Percentiles rank a stretch among this genome's conserved stretches.
phyloP scores from a whole-genome alignment of 2,888 invertebrate genomes.

The Steinernema carpocapsae region DNA sequence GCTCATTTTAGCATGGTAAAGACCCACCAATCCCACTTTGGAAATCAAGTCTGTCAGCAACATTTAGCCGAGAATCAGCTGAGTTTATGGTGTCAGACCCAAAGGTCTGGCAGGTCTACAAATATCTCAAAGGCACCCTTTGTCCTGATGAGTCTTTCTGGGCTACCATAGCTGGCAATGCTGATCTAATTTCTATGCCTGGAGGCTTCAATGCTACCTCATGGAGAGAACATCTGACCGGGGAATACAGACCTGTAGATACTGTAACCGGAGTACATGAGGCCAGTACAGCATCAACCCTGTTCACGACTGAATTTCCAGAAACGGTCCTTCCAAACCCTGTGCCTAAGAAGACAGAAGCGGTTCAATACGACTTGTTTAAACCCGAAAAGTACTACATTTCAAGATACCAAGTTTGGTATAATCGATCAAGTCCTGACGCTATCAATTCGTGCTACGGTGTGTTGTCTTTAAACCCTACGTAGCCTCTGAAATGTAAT shows the following conservation, averaged over 20 bases:
- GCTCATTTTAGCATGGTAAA: background rate
- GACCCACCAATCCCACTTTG: constrained; percentile 33
- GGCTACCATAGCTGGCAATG: constrained; percentile 31
- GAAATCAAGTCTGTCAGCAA: constrained; percentile 43
- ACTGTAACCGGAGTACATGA: no score
- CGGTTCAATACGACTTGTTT: background rate
- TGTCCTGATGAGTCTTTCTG: constrained; percentile 36
- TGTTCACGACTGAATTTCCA: no score
- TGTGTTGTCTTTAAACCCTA: background rate
- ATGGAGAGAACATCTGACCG: background rate
- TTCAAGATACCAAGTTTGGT: constrained; percentile 37
- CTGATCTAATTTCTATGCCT: background rate
- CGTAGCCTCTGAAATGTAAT: no score
- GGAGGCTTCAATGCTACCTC: constrained; percentile 21
- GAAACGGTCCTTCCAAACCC: no score
- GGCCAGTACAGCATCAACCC: no score
- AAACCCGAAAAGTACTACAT: constrained; percentile 37
- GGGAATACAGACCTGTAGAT: no score
- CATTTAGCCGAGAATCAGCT: constrained; percentile 43
- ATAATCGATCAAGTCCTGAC: background rate
- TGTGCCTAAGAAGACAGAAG: background rate
- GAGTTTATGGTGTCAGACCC: constrained; percentile 32
- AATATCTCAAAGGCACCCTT: constrained; percentile 16
- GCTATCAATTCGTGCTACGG: constrained; percentile 4
- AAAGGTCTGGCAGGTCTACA: constrained; percentile 18